Base-by-base conservation (phyloP, 1,140 invertebrate species). In the Aethina tumida region DNA sequence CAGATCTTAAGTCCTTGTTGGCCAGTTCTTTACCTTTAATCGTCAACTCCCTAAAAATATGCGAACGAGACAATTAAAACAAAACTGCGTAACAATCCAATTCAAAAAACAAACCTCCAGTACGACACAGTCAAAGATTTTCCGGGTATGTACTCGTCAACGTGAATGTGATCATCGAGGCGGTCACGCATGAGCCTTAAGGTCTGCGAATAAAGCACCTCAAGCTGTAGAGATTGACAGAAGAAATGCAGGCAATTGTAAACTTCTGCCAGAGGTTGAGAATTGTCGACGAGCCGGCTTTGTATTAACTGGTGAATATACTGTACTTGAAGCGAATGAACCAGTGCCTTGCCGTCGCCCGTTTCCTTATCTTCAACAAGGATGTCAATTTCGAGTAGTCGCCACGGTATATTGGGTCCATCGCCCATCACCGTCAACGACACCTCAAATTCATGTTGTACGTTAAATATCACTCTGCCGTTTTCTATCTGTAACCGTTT, bases 351-450 rank as follows among this genome's bases (percentile, higher is more conserved):
- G 5, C 93, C 93, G 74, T 96, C 92, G 56, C 94, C 92, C 35
- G 93, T 97, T 68, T 98, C 93, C 63, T 84, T 85, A 57, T 98
- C 95, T 60, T 96, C 90, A 2, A 99, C 94, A 2, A 98, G 67
- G 52, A 98, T 85, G 50, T 94, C 87, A 43, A 98, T 85, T 58
- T 96, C 90, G 40, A 98, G 67, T 26, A 99, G 69, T 39, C 91
- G 70, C 95, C 95, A 99, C 1, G 94, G 93, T 35, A 96, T 79
- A 53, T 76, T 83, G 1, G 82, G 76, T 19, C 80, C 84, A 65
- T 98, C 95, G 10, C 94, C 92, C 84, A 98, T 94, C n/a, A 98
- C 78, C 5, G 95, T 98, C 17, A 98, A 67, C 0, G 90, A 81
- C 1, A 90, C 89, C 64, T 89, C 86, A 68, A 97, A 98, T 64